A percentile compares a stretch with the other conserved stretches of the same genome.
Conservation (phyloP, 2,113 vertebrate species). For the Pelecanoides urinatrix region DNA sequence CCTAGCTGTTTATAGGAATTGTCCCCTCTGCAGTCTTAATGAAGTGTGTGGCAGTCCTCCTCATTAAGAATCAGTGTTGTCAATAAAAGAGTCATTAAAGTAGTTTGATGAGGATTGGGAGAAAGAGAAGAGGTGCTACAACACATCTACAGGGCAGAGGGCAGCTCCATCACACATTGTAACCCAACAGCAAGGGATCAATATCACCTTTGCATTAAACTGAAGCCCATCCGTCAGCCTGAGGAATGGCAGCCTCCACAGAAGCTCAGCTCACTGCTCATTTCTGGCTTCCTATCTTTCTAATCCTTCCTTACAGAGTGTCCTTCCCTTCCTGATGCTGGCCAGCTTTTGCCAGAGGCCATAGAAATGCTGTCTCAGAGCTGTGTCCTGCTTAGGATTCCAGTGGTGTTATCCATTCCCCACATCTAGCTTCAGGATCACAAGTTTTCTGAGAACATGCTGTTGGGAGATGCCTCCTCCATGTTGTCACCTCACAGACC, state of each 20-base stretch:
- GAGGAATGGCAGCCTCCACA: constrained; percentile 22
- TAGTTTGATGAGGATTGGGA: constrained; percentile 69
- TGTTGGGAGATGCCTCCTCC: not conserved
- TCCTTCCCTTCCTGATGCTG: not conserved
- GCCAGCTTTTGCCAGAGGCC: not conserved
- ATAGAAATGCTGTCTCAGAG: not conserved
- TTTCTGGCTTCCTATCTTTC: not conserved
- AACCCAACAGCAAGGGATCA: constrained; percentile 64
- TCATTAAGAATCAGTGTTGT: constrained; percentile 72
- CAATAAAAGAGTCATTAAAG: constrained; percentile 81
- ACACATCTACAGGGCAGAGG: constrained; percentile 63
- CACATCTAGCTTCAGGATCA: not conserved
- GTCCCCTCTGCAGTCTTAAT: constrained; percentile 64
- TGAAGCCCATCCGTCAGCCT: constrained; percentile 57
- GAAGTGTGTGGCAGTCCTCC: constrained; percentile 72
- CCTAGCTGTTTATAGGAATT: not conserved
- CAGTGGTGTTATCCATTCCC: not conserved
- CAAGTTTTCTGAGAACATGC: not conserved
- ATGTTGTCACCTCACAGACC: not conserved
- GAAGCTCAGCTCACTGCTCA: constrained; percentile 24
- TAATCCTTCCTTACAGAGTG: not conserved
- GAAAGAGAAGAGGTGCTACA: constrained; percentile 31
- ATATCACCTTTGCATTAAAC: constrained; percentile 65
- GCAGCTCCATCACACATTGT: constrained; percentile 51
- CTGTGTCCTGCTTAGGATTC: not conserved